Conservation (phyloP, 2,888 invertebrate species). For the Sphaerophoria rueppellii region DNA sequence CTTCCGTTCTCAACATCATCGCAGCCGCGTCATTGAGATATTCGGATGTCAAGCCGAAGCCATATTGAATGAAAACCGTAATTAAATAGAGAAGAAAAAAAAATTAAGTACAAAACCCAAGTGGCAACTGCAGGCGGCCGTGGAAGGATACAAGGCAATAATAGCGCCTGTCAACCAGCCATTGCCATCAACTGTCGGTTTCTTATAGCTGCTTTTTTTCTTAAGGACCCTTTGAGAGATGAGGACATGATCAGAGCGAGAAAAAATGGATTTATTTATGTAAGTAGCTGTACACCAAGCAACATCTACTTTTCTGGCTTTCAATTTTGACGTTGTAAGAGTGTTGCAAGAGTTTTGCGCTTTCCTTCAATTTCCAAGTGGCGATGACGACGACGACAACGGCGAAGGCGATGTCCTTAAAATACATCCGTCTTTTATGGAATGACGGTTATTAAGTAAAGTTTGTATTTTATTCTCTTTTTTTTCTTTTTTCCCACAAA, state of each 20-base stretch:
- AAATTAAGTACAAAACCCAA: slow-evolving; percentile 34
- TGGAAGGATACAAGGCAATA: slow-evolving; percentile 8
- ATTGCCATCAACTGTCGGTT: slow-evolving; percentile 45
- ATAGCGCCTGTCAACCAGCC: slow-evolving; percentile 15
- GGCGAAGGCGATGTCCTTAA: slow-evolving; percentile 24
- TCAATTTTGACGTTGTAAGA: slow-evolving; percentile 60
- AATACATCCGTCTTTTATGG: slow-evolving; percentile 25
- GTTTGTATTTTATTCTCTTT: slow-evolving; percentile 13
- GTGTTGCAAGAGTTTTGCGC: slow-evolving; percentile 40
- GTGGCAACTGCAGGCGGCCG: slow-evolving; percentile 38
- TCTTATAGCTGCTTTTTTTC: slow-evolving; percentile 31
- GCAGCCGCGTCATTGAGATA: slow-evolving; percentile 5
- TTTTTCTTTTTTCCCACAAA: slow-evolving; percentile 1
- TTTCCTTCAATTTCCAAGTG: slow-evolving; percentile 3
- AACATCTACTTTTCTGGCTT: slow-evolving; percentile 40
- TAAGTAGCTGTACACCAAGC: neutral
- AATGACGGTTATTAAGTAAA: slow-evolving; percentile 42
- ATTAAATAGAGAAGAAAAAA: neutral
- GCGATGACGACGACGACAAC: slow-evolving; percentile 13
- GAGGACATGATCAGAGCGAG: slow-evolving; percentile 58
- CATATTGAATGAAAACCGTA: slow-evolving; percentile 39
- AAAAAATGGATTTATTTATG: slow-evolving; percentile 27
- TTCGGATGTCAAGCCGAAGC: slow-evolving; percentile 9
- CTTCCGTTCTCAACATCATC: neutral
- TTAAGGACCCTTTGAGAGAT: slow-evolving; percentile 64